These are phyloP conservation scores for Cyphomyrmex costatus DNA, from an alignment of 1,140 invertebrate species.

Conservation along the genomic window DNA sequence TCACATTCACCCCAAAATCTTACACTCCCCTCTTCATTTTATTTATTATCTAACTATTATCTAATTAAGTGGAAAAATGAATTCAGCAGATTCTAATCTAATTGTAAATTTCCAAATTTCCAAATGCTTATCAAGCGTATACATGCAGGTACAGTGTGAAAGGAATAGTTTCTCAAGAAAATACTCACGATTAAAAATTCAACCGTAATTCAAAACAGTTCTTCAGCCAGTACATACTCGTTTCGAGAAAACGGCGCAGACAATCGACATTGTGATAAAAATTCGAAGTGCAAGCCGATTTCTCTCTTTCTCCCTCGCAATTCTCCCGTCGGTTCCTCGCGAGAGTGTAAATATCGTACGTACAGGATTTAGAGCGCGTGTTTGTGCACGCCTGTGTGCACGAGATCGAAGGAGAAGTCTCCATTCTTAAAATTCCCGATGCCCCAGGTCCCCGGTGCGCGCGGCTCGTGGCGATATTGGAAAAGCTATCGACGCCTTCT, in stretches of 20 bases:
- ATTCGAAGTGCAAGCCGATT: slow-evolving; percentile 59
- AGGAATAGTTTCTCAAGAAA: neutral
- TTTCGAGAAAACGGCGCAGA: neutral
- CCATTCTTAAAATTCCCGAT: slow-evolving; percentile 75
- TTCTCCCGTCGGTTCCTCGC: neutral
- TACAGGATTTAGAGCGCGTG: slow-evolving; percentile 40
- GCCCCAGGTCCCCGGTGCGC: slow-evolving; percentile 24
- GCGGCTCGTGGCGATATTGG: slow-evolving; percentile 71
- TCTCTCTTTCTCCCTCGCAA: slow-evolving; percentile 40
- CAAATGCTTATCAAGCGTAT: neutral
- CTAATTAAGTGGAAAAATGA: no score
- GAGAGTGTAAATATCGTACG: slow-evolving; percentile 53
- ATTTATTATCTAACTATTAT: neutral
- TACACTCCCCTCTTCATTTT: neutral
- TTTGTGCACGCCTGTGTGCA: slow-evolving; percentile 7
- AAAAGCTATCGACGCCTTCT: slow-evolving; percentile 74
- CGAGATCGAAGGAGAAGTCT: slow-evolving; percentile 35
- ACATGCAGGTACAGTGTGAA: neutral
- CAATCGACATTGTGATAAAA: slow-evolving; percentile 59
- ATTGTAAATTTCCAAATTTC: neutral
- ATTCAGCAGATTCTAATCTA: neutral
- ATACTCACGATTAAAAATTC: slow-evolving; percentile 23
- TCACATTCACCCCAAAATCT: no score
- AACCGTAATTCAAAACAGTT: neutral
- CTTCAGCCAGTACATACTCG: slow-evolving; percentile 9